These are phyloP conservation scores for Sylvia borin DNA, from an alignment of 2,797 vertebrate genomes.

Conservation along the genomic window DNA sequence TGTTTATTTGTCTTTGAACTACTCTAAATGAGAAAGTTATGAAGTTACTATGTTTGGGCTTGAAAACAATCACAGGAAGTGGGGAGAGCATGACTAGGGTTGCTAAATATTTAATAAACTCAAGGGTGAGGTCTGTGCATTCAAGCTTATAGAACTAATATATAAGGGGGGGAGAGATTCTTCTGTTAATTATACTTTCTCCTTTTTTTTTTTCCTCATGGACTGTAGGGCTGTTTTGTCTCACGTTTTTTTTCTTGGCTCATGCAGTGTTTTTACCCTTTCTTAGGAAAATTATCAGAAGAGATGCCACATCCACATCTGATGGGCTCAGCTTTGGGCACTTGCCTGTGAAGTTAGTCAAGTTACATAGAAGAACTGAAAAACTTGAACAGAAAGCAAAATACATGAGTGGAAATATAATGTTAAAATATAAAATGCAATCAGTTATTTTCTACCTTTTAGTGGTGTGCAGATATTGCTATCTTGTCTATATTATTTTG, in stretches of 20 bases:
- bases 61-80: background rate
- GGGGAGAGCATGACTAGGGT: background rate
- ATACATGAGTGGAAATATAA: background rate
- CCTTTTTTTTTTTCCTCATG: background rate
- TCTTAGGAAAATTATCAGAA: background rate
- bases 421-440: background rate
- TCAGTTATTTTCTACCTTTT: background rate
- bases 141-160: background rate
- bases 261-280: background rate
- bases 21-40: background rate
- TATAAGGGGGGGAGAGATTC: fast-evolving
- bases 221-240: background rate
- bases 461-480: background rate
- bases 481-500: background rate
- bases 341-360: background rate
- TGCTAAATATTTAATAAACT: background rate
- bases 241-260: background rate
- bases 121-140: background rate
- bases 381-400: background rate
- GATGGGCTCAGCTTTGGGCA: background rate
- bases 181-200: background rate
- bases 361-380: background rate
- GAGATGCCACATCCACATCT: background rate
- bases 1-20: background rate
- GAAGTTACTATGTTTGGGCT: background rate